Evolutionary conservation across 2,888 invertebrate species (phyloP), one percentile per base, ranked within the genome.

Genomic region (Oasisia sp.): DNA sequence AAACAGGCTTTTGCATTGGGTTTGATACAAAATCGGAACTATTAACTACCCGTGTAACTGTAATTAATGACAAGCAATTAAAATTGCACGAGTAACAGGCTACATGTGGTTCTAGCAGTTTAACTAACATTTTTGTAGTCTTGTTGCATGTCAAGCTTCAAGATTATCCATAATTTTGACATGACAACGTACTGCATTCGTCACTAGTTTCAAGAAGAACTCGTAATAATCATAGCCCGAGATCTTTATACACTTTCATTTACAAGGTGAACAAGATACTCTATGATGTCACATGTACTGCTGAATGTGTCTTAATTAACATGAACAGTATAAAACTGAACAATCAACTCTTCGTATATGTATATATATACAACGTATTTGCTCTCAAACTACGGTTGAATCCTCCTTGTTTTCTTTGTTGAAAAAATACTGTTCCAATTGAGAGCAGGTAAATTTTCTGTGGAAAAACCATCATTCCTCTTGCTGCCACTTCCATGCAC

Each of bases 301-400:
- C 27, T n/a, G 74, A 74, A 74, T 74, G n/a, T 74, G 74, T 27
- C 74, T 74, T 74, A 74, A 74, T 27, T 74, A 74, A 74, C n/a
- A 74, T 74, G n/a, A 74, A 74, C 74, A 74, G 74, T 74, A 74
- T 74, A 74, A 74, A 74, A 74, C n/a, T 74, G 19, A 74, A 74
- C 50, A 12, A n/a, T 74, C 27, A 74, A 74, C 74, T 74, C n/a
- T 74, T 11, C 45, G 0, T 50, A 50, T 14, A 50, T 74, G 0
- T 50, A 50, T 14, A 50, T 74, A 74, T 74, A 19, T n/a, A 74
- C 74, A 74, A 74, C 74, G 2, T 27, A 74, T 74, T 74, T 74
- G 74, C 74, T 74, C 19, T 74, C 27, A 74, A 74, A 74, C 74
- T 74, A 38, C 4, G 74, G 27, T 19, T 7, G 74, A 74, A 7